Evolutionary conservation across 1,140 invertebrate species (phyloP).

Genomic region (Drosophila bipectinata): DNA sequence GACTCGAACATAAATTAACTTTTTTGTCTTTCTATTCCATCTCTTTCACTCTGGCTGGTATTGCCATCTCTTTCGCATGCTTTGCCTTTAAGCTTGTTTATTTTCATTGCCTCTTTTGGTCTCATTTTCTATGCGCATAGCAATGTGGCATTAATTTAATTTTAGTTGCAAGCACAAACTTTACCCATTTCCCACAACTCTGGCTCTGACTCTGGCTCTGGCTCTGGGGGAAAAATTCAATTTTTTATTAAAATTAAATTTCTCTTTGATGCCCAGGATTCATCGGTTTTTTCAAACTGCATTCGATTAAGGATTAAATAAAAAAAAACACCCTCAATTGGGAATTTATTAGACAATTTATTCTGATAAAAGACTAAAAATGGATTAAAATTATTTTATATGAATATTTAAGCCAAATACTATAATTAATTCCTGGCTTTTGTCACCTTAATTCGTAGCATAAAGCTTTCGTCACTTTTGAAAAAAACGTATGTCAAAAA

Average conservation of each 20-base stretch:
- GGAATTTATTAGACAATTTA: constrained; percentile 1
- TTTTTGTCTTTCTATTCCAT: constrained; percentile 27
- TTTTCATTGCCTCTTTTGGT: constrained; percentile 27
- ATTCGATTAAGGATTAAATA: constrained; percentile 20
- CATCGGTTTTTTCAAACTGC: constrained; percentile 1
- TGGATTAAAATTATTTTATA: background rate
- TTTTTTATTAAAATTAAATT: constrained; percentile 22
- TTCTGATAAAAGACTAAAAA: background rate
- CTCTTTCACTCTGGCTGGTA: background rate
- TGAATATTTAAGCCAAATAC: too few species aligned
- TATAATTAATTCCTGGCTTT: too few species aligned
- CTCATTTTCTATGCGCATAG: constrained; percentile 49
- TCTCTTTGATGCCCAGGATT: background rate
- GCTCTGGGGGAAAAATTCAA: constrained; percentile 4
- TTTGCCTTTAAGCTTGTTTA: constrained; percentile 4
- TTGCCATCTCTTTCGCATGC: background rate
- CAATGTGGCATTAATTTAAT: constrained; percentile 62
- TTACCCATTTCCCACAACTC: constrained; percentile 12
- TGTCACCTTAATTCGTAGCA: too few species aligned
- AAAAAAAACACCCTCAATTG: background rate
- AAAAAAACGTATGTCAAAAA: too few species aligned
- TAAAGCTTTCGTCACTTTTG: too few species aligned
- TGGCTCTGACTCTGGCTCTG: background rate
- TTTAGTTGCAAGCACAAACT: constrained; percentile 40
- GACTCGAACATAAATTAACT: constrained; percentile 66